phyloP scores from a whole-genome alignment of 2,797 vertebrate species.

The Lemur catta region DNA sequence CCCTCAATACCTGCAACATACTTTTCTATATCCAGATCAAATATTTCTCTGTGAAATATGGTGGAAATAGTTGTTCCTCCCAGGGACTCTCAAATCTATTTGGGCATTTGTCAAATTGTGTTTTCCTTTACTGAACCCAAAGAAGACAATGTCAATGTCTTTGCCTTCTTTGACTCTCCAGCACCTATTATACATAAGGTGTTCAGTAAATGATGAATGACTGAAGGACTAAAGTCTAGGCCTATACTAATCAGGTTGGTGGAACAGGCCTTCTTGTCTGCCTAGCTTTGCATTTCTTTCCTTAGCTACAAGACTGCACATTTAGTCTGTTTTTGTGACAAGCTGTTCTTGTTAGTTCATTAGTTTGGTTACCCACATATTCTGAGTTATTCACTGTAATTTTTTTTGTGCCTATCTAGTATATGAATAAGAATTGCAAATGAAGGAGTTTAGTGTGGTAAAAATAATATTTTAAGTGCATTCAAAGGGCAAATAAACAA shows the following conservation, averaged over 20 bases:
- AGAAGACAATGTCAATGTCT: neutral
- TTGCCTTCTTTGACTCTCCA: neutral
- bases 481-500: slow-evolving; percentile 49
- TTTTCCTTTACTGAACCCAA: neutral
- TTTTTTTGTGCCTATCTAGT: neutral
- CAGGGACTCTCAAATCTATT: neutral
- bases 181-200: neutral
- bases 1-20: neutral
- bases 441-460: neutral
- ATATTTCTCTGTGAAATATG: neutral
- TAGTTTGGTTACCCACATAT: neutral
- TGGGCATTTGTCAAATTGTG: neutral
- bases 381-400: neutral
- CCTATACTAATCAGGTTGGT: neutral
- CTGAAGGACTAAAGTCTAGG: neutral
- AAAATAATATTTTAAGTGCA: slow-evolving; percentile 41
- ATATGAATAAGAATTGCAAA: neutral
- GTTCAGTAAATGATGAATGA: neutral
- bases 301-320: neutral
- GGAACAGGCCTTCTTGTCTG: neutral
- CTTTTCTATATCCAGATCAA: neutral
- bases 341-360: neutral
- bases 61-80: neutral
- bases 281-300: neutral
- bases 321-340: neutral